These are phyloP conservation scores for Drosophila leonis DNA, from an alignment of 2,888 invertebrate genomes.

Conservation along the genomic window DNA sequence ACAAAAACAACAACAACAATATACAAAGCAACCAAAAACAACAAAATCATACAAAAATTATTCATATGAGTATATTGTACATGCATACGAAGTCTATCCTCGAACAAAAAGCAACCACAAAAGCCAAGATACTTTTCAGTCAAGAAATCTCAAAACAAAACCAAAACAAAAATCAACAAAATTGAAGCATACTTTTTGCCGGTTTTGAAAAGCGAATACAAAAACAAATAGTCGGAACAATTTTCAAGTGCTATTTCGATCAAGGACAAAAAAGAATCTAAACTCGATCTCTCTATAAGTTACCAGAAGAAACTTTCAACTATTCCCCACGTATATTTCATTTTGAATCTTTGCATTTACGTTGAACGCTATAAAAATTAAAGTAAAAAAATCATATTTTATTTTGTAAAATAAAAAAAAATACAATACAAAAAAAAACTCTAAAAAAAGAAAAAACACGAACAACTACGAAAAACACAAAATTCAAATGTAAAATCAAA, in stretches of 20 bases:
- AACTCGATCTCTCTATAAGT: constrained; percentile 55
- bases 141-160: constrained; percentile 24
- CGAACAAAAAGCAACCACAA: constrained; percentile 59
- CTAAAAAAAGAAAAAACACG: constrained; percentile 16
- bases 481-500: constrained; percentile 76
- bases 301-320: constrained; percentile 49
- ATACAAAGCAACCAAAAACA: constrained; percentile 53
- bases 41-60: constrained; percentile 59
- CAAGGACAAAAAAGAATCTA: constrained; percentile 31
- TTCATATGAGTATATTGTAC: constrained; percentile 54
- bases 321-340: constrained; percentile 47
- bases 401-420: constrained; percentile 38
- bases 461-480: constrained; percentile 45
- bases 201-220: constrained; percentile 33
- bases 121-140: constrained; percentile 45
- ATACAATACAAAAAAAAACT: constrained; percentile 13
- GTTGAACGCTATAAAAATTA: constrained; percentile 36
- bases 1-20: constrained; percentile 53
- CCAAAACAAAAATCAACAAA: constrained; percentile 15
- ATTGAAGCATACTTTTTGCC: constrained; percentile 43
- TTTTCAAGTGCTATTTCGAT: constrained; percentile 59
- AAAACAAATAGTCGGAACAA: constrained; percentile 39
- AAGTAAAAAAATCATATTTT: constrained; percentile 36
- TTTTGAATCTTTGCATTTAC: constrained; percentile 58
- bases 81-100: constrained; percentile 49